Base-by-base conservation (phyloP, 2,797 vertebrate species). In the Luscinia luscinia region DNA sequence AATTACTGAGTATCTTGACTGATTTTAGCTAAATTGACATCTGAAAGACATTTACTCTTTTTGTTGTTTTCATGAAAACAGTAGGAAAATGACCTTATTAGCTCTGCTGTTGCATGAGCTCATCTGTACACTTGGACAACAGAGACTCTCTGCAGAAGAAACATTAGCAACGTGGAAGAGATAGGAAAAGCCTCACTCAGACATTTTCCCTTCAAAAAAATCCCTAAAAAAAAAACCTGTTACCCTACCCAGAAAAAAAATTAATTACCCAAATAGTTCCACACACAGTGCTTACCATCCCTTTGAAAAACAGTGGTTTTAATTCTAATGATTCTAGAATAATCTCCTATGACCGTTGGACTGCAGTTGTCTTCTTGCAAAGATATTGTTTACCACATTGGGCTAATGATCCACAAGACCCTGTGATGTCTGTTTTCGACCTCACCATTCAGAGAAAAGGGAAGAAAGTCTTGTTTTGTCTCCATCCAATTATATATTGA, bases 1-100 rank as follows among this genome's bases (percentile, higher is more conserved):
- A 84, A 69, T 93, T 93, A 88, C 77, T 49, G 63, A 70, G 61
- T 21, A 48, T 80, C 62, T 88, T 64, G 69, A 74, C 58, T 78
- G 43, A 84, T 73, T 82, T 91, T 41, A 79, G 59, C 26, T 76
- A 59, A 78, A 84, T 12, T 69, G 55, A 75, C 85, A 51, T 72
- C 43, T 81, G 41, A 58, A 32, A 85, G 40, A 55, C 13, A 32
- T 38, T 75, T 5, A 9, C 2, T 81, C 26, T 18, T 86, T 57
- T 86, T 57, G 26, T 2, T 81, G 43, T 58, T 92, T 92, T 86
- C 4, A 30, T 13, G 20, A 73, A 75, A 89, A 78, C 27, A 67
- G 30, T 24, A 77, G 27, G 36, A 61, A 75, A 81, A 26, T 49
- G 55, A 90, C 79, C n/a, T 88, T 93, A 32, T 52, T 78, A 61